Percentiles rank a stretch among this genome's conserved stretches.
Evolutionary conservation across 2,113 vertebrate genomes (phyloP).

Genomic region (Elgaria multicarinata): DNA sequence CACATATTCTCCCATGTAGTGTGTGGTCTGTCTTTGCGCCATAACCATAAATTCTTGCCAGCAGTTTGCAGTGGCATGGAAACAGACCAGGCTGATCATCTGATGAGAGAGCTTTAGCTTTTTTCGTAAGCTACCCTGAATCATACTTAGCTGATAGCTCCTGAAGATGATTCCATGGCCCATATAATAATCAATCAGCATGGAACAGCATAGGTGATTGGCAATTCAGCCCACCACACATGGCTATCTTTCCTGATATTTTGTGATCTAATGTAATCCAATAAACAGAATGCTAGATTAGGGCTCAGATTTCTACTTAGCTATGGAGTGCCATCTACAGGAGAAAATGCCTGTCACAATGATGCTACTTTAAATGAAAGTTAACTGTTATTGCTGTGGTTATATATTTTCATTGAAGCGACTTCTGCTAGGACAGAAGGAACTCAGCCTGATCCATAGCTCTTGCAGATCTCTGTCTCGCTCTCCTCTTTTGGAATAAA

Average conservation of each 20-base stretch:
- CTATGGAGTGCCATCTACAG: slow-evolving; percentile 30
- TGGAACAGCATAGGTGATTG: neutral
- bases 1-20: neutral
- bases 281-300: neutral
- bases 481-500: neutral
- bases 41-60: neutral
- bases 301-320: neutral
- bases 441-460: neutral
- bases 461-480: neutral
- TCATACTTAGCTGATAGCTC: neutral
- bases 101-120: neutral
- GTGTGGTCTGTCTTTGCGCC: neutral
- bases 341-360: neutral
- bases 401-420: neutral
- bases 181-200: neutral
- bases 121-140: neutral
- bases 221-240: neutral
- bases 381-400: neutral
- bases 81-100: neutral
- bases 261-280: neutral
- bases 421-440: neutral
- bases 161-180: neutral
- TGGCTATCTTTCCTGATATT: neutral
- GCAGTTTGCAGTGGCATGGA: neutral
- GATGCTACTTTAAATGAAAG: neutral